Percentiles rank a stretch among this genome's conserved stretches.
Evolutionary conservation across 2,797 vertebrate species (phyloP).

Genomic region (Fistularia commersonii): DNA sequence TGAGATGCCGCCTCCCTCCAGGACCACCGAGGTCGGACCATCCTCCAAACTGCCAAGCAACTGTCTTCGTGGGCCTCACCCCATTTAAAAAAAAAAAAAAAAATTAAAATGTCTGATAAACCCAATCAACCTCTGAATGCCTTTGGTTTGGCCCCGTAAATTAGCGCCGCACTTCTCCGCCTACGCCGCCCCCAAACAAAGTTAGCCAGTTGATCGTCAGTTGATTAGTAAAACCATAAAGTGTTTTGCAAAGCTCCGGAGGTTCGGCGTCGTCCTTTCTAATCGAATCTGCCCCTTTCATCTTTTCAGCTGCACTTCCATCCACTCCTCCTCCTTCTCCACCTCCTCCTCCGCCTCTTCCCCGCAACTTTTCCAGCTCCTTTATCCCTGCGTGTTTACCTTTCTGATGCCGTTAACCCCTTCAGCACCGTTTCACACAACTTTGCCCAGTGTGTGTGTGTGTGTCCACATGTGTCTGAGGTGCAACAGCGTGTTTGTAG

Average conservation of each 20-base stretch:
- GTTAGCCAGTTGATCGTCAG: constrained; percentile 66
- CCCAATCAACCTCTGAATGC: constrained; percentile 46
- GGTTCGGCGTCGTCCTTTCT: constrained; percentile 48
- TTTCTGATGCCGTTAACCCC: constrained; percentile 64
- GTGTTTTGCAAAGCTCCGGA: constrained; percentile 63
- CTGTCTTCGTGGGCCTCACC: too few species aligned
- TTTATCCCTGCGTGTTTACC: constrained; percentile 62
- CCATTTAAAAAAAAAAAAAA: too few species aligned
- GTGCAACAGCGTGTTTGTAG: constrained; percentile 66
- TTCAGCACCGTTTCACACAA: constrained; percentile 58
- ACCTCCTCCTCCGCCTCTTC: constrained; percentile 34
- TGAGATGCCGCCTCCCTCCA: too few species aligned
- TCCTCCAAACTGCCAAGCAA: too few species aligned
- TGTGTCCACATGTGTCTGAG: constrained; percentile 33
- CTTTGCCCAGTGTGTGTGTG: constrained; percentile 55
- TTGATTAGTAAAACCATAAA: constrained; percentile 72
- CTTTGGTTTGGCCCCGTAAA: constrained; percentile 47
- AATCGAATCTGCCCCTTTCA: constrained; percentile 68
- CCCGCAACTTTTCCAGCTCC: too few species aligned
- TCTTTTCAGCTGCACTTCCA: constrained; percentile 47
- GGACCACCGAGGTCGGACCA: too few species aligned
- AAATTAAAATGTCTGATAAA: constrained; percentile 40
- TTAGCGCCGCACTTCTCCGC: constrained; percentile 46
- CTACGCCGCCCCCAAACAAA: constrained; percentile 60
- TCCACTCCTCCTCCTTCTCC: constrained; percentile 41